phyloP scores from a whole-genome alignment of 2,797 vertebrate species.

The Platyrinchus mystaceus region DNA sequence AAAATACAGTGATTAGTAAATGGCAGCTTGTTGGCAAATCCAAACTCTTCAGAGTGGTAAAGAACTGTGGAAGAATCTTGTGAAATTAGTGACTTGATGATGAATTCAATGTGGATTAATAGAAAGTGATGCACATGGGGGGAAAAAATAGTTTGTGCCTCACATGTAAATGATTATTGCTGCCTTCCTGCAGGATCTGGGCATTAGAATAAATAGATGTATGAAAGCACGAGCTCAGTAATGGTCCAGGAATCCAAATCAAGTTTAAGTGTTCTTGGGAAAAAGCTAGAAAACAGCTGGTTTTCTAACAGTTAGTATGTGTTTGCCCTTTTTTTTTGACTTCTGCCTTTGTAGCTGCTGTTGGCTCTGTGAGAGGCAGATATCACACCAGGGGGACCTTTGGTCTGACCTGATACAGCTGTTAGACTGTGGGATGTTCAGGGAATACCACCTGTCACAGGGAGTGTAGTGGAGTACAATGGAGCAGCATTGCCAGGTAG shows the following conservation, averaged over 20 bases:
- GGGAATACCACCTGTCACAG: background rate
- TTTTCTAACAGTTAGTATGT: background rate
- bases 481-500: background rate
- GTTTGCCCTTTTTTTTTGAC: background rate
- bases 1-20: conserved; percentile 45
- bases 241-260: background rate
- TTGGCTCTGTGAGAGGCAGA: background rate
- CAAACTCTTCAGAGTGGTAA: background rate
- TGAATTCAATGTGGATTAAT: conserved; percentile 20
- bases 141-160: conserved; percentile 8
- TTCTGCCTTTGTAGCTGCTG: background rate
- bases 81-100: conserved; percentile 47
- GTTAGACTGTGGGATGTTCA: background rate
- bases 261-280: background rate
- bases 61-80: conserved; percentile 32
- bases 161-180: background rate
- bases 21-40: conserved; percentile 58
- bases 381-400: background rate
- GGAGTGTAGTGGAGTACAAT: background rate
- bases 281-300: background rate
- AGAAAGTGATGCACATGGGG: conserved; percentile 29
- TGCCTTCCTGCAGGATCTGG: background rate
- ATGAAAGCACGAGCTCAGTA: background rate
- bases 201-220: background rate
- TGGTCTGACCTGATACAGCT: background rate